phyloP scores from a whole-genome alignment of 1,140 invertebrate species.

The Megalopta genalis region DNA sequence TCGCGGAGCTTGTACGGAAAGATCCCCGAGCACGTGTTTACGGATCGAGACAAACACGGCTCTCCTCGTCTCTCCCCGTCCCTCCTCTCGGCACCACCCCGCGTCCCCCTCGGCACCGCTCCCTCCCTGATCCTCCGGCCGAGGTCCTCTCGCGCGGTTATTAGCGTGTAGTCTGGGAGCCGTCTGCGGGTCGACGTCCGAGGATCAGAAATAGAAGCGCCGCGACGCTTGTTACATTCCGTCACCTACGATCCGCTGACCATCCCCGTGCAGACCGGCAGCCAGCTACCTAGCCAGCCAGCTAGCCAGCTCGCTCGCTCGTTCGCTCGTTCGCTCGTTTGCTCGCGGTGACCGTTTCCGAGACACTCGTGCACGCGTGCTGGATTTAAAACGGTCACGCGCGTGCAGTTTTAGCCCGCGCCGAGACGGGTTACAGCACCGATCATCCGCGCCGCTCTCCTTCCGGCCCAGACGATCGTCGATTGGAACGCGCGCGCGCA shows the following conservation, averaged over 20 bases:
- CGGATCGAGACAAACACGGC: slow-evolving; percentile 13
- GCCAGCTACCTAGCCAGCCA: not conserved
- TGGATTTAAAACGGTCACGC: slow-evolving; percentile 34
- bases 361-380: slow-evolving; percentile 3
- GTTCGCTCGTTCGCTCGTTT: not conserved
- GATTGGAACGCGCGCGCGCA: too few relatives aligned
- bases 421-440: slow-evolving; percentile 5
- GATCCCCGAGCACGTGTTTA: slow-evolving; percentile 29
- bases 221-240: slow-evolving; percentile 74
- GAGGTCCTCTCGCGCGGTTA: slow-evolving; percentile 42
- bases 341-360: not conserved
- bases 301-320: not conserved
- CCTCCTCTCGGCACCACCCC: too few relatives aligned
- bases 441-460: not conserved
- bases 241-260: slow-evolving; percentile 69
- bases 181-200: slow-evolving; percentile 79
- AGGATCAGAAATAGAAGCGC: slow-evolving; percentile 77
- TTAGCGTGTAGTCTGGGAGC: slow-evolving; percentile 76
- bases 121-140: slow-evolving; percentile 10
- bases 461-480: slow-evolving; percentile 19
- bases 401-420: slow-evolving; percentile 55
- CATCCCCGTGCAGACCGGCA: slow-evolving; percentile 56
- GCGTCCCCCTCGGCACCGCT: not conserved
- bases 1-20: slow-evolving; percentile 8
- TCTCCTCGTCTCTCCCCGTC: not conserved